Evolutionary conservation across 2,888 invertebrate genomes (phyloP).

Genomic region (Macrophya annulata): DNA sequence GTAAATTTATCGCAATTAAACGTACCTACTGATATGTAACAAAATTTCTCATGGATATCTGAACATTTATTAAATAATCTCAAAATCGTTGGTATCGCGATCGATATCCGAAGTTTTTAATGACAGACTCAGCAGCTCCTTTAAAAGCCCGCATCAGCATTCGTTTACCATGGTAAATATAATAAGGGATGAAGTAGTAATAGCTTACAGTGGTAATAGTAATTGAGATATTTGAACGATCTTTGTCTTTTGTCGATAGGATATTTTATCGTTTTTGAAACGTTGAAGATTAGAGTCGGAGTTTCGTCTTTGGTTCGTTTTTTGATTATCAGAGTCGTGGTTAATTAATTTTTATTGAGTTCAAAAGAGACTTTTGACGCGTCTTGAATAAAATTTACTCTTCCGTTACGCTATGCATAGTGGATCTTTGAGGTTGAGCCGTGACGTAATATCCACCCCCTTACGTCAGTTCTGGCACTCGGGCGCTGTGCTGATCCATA

Average conservation of each 20-base stretch:
- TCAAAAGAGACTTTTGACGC: slow-evolving; percentile 45
- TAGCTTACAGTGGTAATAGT: slow-evolving; percentile 5
- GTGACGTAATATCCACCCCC: slow-evolving; percentile 53
- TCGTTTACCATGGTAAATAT: slow-evolving; percentile 1
- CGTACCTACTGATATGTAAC: no score
- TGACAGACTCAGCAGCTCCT: neutral
- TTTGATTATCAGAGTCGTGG: neutral
- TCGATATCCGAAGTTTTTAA: neutral
- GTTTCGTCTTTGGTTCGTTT: neutral
- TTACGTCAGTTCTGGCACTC: slow-evolving; percentile 54
- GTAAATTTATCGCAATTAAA: neutral
- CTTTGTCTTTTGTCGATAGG: neutral
- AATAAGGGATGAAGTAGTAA: neutral
- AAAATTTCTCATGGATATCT: neutral
- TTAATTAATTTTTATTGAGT: slow-evolving; percentile 50
- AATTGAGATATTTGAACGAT: slow-evolving; percentile 16
- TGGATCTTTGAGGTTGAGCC: slow-evolving; percentile 51
- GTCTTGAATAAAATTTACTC: slow-evolving; percentile 50
- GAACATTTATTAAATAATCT: neutral
- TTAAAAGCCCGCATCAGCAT: neutral
- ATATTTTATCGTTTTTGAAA: neutral
- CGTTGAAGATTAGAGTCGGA: neutral
- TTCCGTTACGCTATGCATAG: slow-evolving; percentile 49
- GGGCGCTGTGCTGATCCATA: slow-evolving; percentile 75
- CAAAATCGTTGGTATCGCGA: neutral